Percentiles rank a stretch among this genome's conserved stretches.
Evolutionary conservation across 2,113 vertebrate species (phyloP).

Genomic region (Epinephelus fuscoguttatus): DNA sequence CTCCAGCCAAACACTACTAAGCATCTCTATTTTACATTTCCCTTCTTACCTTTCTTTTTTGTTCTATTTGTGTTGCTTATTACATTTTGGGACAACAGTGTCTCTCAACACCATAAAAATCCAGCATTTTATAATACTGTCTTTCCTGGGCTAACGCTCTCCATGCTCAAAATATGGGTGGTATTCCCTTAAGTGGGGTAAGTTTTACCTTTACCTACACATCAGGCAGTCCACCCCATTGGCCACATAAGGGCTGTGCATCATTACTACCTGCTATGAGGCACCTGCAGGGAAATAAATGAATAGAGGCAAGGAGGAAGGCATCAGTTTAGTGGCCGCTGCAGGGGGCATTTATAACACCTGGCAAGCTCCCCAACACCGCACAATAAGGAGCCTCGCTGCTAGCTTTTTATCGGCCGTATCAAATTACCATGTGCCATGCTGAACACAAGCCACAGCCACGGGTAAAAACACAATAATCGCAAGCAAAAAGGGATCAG

Average conservation of each 20-base stretch:
- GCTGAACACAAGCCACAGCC: conserved; percentile 36
- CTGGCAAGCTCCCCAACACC: conserved; percentile 41
- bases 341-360: conserved; percentile 63
- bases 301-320: conserved; percentile 60
- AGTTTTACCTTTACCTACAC: conserved; percentile 30
- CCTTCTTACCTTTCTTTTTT: background rate
- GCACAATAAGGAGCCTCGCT: conserved; percentile 46
- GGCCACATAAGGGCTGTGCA: conserved; percentile 31
- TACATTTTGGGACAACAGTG: too few relatives aligned
- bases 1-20: too few relatives aligned
- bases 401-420: conserved; percentile 53
- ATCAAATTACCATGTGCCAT: conserved; percentile 54
- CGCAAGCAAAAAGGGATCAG: conserved; percentile 1
- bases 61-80: background rate
- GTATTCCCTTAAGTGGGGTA: conserved; percentile 14
- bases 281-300: conserved; percentile 76
- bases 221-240: conserved; percentile 18
- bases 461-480: conserved; percentile 44
- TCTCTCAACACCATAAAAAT: background rate
- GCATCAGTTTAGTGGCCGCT: conserved; percentile 59
- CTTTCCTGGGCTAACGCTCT: background rate
- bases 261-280: conserved; percentile 65
- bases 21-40: too few relatives aligned
- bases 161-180: background rate
- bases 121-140: background rate